phyloP scores from a whole-genome alignment of 1,140 invertebrate species.

The Matsumurasca onukii region DNA sequence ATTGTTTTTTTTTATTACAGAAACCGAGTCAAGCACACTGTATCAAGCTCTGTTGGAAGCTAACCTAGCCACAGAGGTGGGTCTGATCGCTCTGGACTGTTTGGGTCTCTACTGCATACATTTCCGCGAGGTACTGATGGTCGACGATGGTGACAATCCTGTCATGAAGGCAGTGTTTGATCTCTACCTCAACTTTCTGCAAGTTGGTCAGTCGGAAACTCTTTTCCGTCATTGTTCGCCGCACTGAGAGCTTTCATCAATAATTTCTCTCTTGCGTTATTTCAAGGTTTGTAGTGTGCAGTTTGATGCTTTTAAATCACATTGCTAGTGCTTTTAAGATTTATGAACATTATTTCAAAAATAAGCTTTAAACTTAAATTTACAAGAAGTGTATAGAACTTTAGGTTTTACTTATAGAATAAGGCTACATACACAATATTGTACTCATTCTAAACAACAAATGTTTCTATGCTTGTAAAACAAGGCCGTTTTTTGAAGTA shows the following conservation, averaged over 20 bases:
- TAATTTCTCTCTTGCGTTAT: slow-evolving; percentile 79
- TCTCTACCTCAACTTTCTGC: slow-evolving; percentile 83
- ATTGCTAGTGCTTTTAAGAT: too few relatives aligned
- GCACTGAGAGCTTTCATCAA: slow-evolving; percentile 88
- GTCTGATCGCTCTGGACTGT: slow-evolving; percentile 82
- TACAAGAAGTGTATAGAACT: too few relatives aligned
- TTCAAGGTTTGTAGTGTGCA: slow-evolving; percentile 72
- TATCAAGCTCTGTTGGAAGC: slow-evolving; percentile 76
- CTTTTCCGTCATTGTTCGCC: slow-evolving; percentile 89
- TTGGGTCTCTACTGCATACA: slow-evolving; percentile 82
- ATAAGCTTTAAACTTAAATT: too few relatives aligned
- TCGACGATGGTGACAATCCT: slow-evolving; percentile 68
- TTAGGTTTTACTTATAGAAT: too few relatives aligned
- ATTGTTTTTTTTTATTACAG: too few relatives aligned
- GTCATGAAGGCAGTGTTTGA: slow-evolving; percentile 76
- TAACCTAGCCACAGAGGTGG: slow-evolving; percentile 88
- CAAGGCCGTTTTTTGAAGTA: too few relatives aligned
- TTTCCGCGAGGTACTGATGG: slow-evolving; percentile 68
- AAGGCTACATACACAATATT: too few relatives aligned
- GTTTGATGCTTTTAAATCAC: too few relatives aligned
- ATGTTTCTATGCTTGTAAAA: too few relatives aligned
- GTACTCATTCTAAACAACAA: too few relatives aligned
- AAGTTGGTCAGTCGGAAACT: slow-evolving; percentile 86
- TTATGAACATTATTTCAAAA: too few relatives aligned
- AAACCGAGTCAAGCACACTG: slow-evolving; percentile 59